These are phyloP conservation scores for Caenorhabditis sp. DNA, from an alignment of 2,888 invertebrate species.

Conservation along the genomic window DNA sequence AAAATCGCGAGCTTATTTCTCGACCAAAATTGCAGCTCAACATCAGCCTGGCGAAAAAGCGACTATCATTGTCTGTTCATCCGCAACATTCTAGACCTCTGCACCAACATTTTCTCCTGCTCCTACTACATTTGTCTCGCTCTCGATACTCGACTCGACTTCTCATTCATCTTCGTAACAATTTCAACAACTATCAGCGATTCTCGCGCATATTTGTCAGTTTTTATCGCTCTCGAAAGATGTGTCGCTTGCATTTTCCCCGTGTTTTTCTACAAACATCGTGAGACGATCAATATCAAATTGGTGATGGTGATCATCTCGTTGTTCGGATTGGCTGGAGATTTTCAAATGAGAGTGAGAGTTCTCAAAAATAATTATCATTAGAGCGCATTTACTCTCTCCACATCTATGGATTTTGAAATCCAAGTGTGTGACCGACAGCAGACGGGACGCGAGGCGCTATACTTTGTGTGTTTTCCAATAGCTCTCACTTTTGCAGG, in stretches of 20 bases:
- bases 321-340: background rate
- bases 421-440: no score
- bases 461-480: no score
- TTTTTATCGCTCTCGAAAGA: no score
- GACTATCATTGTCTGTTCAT: background rate
- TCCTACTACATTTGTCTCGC: background rate
- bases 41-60: background rate
- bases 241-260: no score
- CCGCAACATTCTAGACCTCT: background rate
- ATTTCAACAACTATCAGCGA: background rate
- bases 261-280: no score
- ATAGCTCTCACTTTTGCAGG: background rate
- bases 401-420: no score
- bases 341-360: background rate
- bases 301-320: background rate
- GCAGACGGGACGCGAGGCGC: no score
- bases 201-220: no score
- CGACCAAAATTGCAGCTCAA: background rate
- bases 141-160: background rate
- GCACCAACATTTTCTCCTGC: background rate
- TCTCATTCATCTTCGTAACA: background rate
- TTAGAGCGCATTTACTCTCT: no score
- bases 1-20: no score
- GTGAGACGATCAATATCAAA: background rate
- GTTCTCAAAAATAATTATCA: no score